These are phyloP conservation scores for Colletes collaris DNA, from an alignment of 2,888 invertebrate species.

Conservation along the genomic window DNA sequence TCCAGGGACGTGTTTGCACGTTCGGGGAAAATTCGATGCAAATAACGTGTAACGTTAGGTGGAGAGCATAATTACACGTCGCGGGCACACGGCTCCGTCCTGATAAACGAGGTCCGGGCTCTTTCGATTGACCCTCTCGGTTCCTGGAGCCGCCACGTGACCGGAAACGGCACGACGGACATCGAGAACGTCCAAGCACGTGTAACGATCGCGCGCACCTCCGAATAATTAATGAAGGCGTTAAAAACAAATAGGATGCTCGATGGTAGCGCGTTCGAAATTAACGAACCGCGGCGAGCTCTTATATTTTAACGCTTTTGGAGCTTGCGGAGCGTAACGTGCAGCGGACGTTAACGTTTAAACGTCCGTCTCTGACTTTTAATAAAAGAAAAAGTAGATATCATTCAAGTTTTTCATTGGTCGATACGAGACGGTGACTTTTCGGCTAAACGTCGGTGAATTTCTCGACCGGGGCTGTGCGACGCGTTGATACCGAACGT, in stretches of 20 bases:
- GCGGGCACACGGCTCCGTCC: slow-evolving; percentile 48
- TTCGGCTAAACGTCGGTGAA: too few species aligned
- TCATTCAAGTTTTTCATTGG: too few species aligned
- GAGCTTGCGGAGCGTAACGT: neutral
- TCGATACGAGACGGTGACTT: too few species aligned
- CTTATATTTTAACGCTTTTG: neutral
- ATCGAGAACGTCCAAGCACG: slow-evolving; percentile 29
- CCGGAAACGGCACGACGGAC: slow-evolving; percentile 57
- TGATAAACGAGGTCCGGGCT: slow-evolving; percentile 44
- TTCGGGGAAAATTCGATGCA: slow-evolving; percentile 45
- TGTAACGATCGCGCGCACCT: slow-evolving; percentile 13
- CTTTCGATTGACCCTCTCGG: slow-evolving; percentile 47
- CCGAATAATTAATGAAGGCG: slow-evolving; percentile 37
- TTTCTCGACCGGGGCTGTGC: neutral
- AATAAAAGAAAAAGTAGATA: too few species aligned
- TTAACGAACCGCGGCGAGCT: slow-evolving; percentile 12
- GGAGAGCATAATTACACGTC: slow-evolving; percentile 61
- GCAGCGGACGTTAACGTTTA: neutral
- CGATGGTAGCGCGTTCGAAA: neutral
- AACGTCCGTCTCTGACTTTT: too few species aligned
- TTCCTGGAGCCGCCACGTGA: slow-evolving; percentile 57
- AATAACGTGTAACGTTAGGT: slow-evolving; percentile 49
- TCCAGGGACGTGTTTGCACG: slow-evolving; percentile 45
- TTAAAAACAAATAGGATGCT: slow-evolving; percentile 15
- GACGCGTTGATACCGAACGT: slow-evolving; percentile 22